Evolutionary conservation across 2,888 invertebrate genomes (phyloP).

Genomic region (Dasypogon diadema): DNA sequence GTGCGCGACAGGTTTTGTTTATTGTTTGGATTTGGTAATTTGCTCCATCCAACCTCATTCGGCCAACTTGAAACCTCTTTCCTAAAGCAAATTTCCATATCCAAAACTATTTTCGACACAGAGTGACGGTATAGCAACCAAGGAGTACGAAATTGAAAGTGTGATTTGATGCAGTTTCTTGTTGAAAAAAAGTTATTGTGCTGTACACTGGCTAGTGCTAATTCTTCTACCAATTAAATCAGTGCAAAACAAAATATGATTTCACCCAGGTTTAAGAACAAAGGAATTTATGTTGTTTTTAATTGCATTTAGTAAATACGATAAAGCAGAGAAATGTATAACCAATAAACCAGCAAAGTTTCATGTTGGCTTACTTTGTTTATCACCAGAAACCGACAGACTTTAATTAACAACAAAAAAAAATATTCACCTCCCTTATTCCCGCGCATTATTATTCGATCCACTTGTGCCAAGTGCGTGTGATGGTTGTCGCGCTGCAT

Average conservation of each 20-base stretch:
- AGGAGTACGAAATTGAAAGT: background rate
- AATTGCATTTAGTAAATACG: background rate
- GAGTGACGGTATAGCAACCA: background rate
- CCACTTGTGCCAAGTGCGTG: too few relatives aligned
- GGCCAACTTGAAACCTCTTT: background rate
- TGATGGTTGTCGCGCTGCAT: background rate
- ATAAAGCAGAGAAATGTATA: too few relatives aligned
- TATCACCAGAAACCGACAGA: slow-evolving; percentile 44
- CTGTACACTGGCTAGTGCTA: background rate
- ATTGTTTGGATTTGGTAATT: slow-evolving; percentile 16
- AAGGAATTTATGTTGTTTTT: background rate
- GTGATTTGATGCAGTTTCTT: background rate
- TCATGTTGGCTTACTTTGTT: background rate
- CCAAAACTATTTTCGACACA: too few relatives aligned
- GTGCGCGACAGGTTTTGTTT: background rate
- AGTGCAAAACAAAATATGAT: background rate
- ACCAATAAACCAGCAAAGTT: too few relatives aligned
- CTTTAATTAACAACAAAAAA: background rate
- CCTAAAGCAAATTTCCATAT: background rate
- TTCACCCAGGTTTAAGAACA: background rate
- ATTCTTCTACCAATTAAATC: background rate
- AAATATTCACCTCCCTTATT: background rate
- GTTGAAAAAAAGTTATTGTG: background rate
- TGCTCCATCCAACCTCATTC: background rate
- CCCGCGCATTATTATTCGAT: background rate